These are phyloP conservation scores for Leucoma salicis DNA, from an alignment of 2,888 invertebrate genomes.

Conservation along the genomic window DNA sequence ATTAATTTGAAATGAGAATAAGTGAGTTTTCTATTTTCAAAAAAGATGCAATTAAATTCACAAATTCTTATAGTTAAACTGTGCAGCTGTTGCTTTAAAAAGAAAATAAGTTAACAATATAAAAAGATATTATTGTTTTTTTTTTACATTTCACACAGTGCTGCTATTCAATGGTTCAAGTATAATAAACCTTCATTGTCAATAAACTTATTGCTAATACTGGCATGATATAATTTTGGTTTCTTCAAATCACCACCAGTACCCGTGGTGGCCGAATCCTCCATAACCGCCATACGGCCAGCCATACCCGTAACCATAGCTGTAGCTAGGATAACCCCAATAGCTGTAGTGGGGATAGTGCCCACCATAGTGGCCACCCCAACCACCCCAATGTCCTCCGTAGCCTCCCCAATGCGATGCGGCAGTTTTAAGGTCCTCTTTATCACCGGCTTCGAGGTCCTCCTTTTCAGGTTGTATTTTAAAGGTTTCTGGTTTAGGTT, in stretches of 20 bases:
- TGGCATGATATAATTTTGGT: slow-evolving; percentile 34
- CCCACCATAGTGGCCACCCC: slow-evolving; percentile 47
- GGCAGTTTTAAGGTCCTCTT: slow-evolving; percentile 67
- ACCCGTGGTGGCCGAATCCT: slow-evolving; percentile 39
- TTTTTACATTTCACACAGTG: slow-evolving; percentile 2
- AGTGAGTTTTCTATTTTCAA: no score
- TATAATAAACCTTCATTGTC: slow-evolving; percentile 1
- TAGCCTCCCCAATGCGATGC: slow-evolving; percentile 67
- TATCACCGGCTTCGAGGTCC: slow-evolving; percentile 48
- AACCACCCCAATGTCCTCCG: slow-evolving; percentile 48
- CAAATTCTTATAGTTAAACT: no score
- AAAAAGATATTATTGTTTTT: background rate
- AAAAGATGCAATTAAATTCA: no score
- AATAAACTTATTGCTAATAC: slow-evolving; percentile 34
- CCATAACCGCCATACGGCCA: slow-evolving; percentile 37
- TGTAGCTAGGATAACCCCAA: slow-evolving; percentile 32
- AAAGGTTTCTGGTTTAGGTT: slow-evolving; percentile 36
- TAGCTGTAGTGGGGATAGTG: slow-evolving; percentile 34
- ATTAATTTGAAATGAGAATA: no score
- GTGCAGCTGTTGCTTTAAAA: no score
- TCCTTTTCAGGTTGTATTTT: slow-evolving; percentile 36
- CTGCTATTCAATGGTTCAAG: background rate
- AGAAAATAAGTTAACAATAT: no score
- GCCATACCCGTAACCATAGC: slow-evolving; percentile 45
- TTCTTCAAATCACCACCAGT: slow-evolving; percentile 27